Evolutionary conservation across 1,140 invertebrate genomes (phyloP).

Genomic region (Notospermus geniculatus): DNA sequence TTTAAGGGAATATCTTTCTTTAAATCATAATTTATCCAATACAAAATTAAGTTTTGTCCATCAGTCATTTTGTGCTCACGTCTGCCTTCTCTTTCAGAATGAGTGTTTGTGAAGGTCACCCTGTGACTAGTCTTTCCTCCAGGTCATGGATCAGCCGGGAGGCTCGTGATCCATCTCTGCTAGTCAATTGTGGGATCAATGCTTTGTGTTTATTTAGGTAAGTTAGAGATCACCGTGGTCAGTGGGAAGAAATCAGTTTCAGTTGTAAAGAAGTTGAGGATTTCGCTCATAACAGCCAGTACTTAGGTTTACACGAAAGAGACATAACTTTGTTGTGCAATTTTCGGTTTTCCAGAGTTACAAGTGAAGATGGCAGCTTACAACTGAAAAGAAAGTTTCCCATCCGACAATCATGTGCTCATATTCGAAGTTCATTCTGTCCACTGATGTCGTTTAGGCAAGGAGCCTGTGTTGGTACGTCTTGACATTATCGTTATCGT

Average conservation of each 20-base stretch:
- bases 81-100: constrained; percentile 35
- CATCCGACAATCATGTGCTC: constrained; percentile 63
- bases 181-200: constrained; percentile 77
- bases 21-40: too few relatives aligned
- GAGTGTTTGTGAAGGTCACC: constrained; percentile 60
- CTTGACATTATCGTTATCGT: too few relatives aligned
- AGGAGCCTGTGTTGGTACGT: constrained; percentile 72
- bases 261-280: neutral
- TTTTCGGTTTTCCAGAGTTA: constrained; percentile 66
- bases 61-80: neutral
- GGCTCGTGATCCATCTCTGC: constrained; percentile 71
- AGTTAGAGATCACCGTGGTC: constrained; percentile 12
- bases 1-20: too few relatives aligned
- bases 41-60: too few relatives aligned
- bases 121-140: constrained; percentile 74
- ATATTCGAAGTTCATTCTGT: constrained; percentile 77
- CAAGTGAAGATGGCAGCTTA: constrained; percentile 66
- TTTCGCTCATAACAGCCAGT: neutral
- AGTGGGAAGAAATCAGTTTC: constrained; percentile 1
- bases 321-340: too few relatives aligned
- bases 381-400: constrained; percentile 66
- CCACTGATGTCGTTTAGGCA: constrained; percentile 76
- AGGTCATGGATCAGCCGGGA: constrained; percentile 79
- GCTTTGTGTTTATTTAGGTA: constrained; percentile 68
- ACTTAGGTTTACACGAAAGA: neutral